Evolutionary conservation across 2,113 vertebrate genomes (phyloP).

Genomic region (Catharus fuscescens): DNA sequence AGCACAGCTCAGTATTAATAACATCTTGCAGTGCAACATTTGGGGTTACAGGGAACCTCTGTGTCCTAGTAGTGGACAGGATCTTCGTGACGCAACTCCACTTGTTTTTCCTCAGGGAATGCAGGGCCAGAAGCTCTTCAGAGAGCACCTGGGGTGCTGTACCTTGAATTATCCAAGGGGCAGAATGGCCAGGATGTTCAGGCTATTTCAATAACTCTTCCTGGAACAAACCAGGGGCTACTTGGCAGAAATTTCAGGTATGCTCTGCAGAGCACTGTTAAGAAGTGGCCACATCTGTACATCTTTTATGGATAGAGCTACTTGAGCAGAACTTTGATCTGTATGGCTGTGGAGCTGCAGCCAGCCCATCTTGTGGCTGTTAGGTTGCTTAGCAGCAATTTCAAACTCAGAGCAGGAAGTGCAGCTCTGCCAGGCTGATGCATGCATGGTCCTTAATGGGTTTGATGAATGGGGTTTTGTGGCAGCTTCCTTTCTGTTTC

Average conservation of each 20-base stretch:
- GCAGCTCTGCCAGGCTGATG: background rate
- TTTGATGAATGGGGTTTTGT: background rate
- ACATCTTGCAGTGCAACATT: background rate
- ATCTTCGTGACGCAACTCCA: background rate
- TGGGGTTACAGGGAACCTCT: background rate
- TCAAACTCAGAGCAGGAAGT: background rate
- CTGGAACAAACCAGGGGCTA: background rate
- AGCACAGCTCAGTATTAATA: background rate
- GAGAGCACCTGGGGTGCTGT: background rate
- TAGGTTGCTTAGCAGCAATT: background rate
- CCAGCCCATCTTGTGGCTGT: background rate
- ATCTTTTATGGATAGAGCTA: background rate
- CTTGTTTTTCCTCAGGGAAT: background rate
- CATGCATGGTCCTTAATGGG: background rate
- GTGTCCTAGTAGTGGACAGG: background rate
- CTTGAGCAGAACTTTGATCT: background rate
- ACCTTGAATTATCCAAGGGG: background rate
- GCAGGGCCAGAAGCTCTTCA: background rate
- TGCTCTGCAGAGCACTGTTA: background rate
- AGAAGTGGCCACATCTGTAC: background rate
- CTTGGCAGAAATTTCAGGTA: background rate
- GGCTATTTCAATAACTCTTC: background rate
- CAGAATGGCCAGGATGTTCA: background rate
- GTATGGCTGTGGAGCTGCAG: background rate
- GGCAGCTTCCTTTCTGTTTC: background rate